Evolutionary conservation across 2,888 invertebrate genomes (phyloP).

Genomic region (Sminthurides aquaticus): DNA sequence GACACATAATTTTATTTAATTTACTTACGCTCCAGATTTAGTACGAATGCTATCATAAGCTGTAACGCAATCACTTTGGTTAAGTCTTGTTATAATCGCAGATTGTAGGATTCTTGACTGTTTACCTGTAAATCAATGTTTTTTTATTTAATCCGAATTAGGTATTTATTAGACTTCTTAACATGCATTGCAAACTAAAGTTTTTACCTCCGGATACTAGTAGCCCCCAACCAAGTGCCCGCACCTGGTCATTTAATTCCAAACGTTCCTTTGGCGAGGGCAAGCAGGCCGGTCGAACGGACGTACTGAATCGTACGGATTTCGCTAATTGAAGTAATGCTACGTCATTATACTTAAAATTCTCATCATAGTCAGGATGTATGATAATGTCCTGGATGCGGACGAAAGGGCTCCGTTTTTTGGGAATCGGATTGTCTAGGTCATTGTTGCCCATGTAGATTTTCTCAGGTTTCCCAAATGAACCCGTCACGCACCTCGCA

Average conservation of each 20-base stretch:
- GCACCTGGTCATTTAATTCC: slow-evolving; percentile 22
- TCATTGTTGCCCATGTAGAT: not conserved
- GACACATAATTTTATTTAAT: too few species aligned
- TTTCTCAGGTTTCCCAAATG: not conserved
- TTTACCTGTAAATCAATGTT: too few species aligned
- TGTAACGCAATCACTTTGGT: too few species aligned
- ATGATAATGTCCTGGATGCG: slow-evolving; percentile 22
- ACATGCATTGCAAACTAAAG: too few species aligned
- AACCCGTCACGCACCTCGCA: slow-evolving; percentile 1
- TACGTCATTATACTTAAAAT: slow-evolving; percentile 36
- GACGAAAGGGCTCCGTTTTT: not conserved
- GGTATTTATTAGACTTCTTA: too few species aligned
- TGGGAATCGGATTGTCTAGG: not conserved
- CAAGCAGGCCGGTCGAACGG: slow-evolving; percentile 51
- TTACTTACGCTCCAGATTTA: too few species aligned
- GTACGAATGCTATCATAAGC: too few species aligned
- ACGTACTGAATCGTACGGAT: slow-evolving; percentile 27
- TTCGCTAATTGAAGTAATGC: slow-evolving; percentile 31
- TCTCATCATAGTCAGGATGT: slow-evolving; percentile 32
- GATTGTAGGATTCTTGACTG: too few species aligned
- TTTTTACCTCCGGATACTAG: slow-evolving; percentile 31
- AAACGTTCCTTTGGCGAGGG: slow-evolving; percentile 51
- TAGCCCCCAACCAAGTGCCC: slow-evolving; percentile 34
- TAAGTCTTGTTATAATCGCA: too few species aligned
- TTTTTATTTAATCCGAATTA: too few species aligned